Evolutionary conservation across 2,888 invertebrate species (phyloP), one percentile per base, ranked within the genome.

Genomic region (Trachelus iudaicus): DNA sequence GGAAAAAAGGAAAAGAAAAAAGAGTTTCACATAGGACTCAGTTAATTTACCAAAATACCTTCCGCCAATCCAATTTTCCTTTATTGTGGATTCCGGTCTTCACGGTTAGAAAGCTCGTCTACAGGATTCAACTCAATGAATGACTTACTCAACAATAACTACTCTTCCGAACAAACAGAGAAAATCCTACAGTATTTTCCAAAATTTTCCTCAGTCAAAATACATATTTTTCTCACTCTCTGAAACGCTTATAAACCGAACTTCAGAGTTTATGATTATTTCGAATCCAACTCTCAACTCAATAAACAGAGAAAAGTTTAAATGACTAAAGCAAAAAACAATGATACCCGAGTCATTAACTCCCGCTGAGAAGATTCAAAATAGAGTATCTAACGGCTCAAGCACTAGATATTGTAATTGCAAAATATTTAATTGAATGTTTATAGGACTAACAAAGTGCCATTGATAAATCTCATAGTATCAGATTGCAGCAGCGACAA

Each of bases 41-140:
- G 77, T 80, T 85, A 85, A 88, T 87, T 87, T 84, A 76, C 80
- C 78, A 81, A 82, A 87, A 85, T 83, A 76, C 78, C 76, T 77
- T 78, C 35, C 76, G 75, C 76, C 30, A 34, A 76, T 12, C 12
- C 35, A 77, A 74, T 78, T 77, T 69, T 40, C 68, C 74, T 77
- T 69, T 37, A 56, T 23, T 56, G 56, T 56, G 56, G 56, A 23
- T 56, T 56, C 23, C 56, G 23, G 23, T 6, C 56, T 56, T 56
- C 23, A 56, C 9, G 9, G 9, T 23, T 23, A 56, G 40, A 40
- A 40, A 40, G 15, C 6, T 15, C 15, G 15, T 40, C 40, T 6
- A 40, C 4, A 40, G 56, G 9, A 56, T 56, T 56, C 23, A 3
- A 56, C 56, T 56, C 9, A 56, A 56, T 23, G 1, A 56, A 56